Percentiles rank a stretch among this genome's conserved stretches.
Evolutionary conservation across 2,888 invertebrate species (phyloP).

Genomic region (Cryptocheilus praepositus): DNA sequence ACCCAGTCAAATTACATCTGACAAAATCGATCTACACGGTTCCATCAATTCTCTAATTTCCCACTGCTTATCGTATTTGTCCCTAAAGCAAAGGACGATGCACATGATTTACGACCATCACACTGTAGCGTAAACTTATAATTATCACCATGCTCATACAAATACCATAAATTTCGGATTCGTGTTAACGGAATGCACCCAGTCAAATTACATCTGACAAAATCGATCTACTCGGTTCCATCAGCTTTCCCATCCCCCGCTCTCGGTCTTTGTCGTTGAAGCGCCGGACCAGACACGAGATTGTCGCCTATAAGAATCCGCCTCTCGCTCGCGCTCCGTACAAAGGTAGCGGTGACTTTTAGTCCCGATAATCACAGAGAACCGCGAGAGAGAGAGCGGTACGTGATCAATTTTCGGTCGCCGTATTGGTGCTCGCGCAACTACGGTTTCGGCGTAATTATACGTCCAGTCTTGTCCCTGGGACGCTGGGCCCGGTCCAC

Average conservation of each 20-base stretch:
- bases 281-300: constrained; percentile 39
- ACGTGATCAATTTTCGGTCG: constrained; percentile 73
- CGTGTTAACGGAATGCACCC: too few species aligned
- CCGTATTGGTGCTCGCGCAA: constrained; percentile 47
- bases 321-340: constrained; percentile 40
- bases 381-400: constrained; percentile 48
- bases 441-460: constrained; percentile 73
- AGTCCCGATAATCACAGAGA: constrained; percentile 75
- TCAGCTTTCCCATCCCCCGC: constrained; percentile 6
- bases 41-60: too few species aligned
- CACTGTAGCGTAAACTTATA: too few species aligned
- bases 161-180: too few species aligned
- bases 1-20: too few species aligned
- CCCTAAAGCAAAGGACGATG: too few species aligned
- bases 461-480: constrained; percentile 59
- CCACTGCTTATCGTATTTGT: too few species aligned
- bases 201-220: constrained; percentile 11
- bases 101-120: too few species aligned
- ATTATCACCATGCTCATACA: too few species aligned
- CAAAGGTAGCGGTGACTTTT: constrained; percentile 74
- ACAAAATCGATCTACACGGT: too few species aligned
- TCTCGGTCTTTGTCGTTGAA: too few species aligned
- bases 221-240: constrained; percentile 19
- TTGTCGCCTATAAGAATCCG: constrained; percentile 61
- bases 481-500: constrained; percentile 47